Evolutionary conservation across 92 coral and sea anemone genomes (phyloP).

Genomic region (Siderastrea siderea): DNA sequence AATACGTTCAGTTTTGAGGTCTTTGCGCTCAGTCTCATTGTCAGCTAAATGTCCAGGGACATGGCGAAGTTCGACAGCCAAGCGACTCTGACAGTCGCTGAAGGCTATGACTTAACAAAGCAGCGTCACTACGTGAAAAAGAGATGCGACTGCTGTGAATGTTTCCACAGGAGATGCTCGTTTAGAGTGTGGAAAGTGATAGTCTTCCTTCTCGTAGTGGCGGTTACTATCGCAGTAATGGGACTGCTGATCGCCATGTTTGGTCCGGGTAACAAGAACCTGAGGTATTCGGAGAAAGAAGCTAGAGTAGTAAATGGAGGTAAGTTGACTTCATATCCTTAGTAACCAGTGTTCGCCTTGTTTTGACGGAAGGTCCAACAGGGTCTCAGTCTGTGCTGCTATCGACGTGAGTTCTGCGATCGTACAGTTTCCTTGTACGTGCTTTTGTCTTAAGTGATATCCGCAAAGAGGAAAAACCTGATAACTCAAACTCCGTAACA

Average conservation of each 20-base stretch:
- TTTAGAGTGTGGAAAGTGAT: slow-evolving; percentile 40
- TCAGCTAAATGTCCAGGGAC: not conserved
- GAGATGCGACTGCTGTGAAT: slow-evolving; percentile 4
- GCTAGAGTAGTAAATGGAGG: not conserved
- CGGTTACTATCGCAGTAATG: not conserved
- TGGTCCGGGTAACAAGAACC: slow-evolving; percentile 23
- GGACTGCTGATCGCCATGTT: slow-evolving; percentile 17
- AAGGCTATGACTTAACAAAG: slow-evolving; percentile 22
- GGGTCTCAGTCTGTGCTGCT: not conserved
- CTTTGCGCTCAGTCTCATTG: no score
- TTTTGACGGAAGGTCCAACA: no score
- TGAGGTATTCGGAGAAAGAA: not conserved
- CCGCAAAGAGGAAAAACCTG: not conserved
- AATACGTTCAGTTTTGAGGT: no score
- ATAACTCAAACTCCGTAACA: not conserved
- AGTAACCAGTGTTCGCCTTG: not conserved
- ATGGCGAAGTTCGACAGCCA: not conserved
- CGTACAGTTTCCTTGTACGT: not conserved
- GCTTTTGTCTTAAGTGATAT: not conserved
- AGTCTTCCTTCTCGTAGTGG: not conserved
- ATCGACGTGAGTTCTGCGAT: not conserved
- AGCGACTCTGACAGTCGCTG: slow-evolving; percentile 15
- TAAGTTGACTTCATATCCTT: not conserved
- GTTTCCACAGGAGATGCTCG: not conserved
- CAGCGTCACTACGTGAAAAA: not conserved